Conservation (phyloP, 2,113 vertebrate species). For the Microtus oregoni region DNA sequence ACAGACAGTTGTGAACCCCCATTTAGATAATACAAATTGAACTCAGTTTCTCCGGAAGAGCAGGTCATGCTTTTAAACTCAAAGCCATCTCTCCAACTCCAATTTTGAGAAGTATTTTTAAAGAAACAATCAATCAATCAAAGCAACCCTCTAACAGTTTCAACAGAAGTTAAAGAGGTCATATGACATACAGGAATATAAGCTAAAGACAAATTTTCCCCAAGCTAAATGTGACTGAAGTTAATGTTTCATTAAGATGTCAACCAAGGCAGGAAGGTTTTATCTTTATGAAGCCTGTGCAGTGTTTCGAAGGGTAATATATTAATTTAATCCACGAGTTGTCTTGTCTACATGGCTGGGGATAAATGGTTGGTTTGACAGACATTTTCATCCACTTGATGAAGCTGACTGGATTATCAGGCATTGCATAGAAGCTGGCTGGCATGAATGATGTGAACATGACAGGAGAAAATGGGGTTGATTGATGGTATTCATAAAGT, state of each 20-base stretch:
- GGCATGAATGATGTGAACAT: not conserved
- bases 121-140: not conserved
- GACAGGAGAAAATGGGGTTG: slow-evolving; percentile 51
- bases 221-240: not conserved
- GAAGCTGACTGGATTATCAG: slow-evolving; percentile 1
- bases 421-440: not conserved
- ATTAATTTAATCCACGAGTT: slow-evolving; percentile 60
- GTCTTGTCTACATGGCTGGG: slow-evolving; percentile 20
- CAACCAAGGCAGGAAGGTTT: not conserved
- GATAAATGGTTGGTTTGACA: slow-evolving; percentile 48
- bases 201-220: not conserved
- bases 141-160: not conserved
- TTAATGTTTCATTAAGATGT: not conserved
- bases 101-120: not conserved
- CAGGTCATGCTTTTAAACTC: not conserved
- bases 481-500: slow-evolving; percentile 63
- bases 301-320: slow-evolving; percentile 56
- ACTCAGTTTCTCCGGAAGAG: rapidly evolving
- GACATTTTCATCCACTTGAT: slow-evolving; percentile 44
- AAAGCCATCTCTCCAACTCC: not conserved
- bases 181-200: not conserved
- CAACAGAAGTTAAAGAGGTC: not conserved
- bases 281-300: not conserved
- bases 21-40: not conserved
- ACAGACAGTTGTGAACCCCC: not conserved